Base-by-base conservation (phyloP, 2,113 vertebrate genomes). In the Charadrius vociferus region DNA sequence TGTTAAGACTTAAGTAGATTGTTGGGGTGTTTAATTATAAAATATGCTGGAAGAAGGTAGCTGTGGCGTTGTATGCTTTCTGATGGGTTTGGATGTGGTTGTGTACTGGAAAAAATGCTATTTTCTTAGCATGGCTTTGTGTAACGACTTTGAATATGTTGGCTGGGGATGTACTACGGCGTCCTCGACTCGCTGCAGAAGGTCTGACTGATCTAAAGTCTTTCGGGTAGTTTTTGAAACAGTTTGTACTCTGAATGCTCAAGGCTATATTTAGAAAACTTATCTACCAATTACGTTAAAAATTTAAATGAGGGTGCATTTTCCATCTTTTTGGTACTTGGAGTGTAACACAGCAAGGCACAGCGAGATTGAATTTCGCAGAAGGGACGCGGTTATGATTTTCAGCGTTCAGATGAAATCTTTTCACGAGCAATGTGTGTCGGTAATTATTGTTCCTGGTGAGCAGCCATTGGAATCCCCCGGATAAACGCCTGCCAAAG, bases 111-210 rank as follows among this genome's bases (percentile, higher is more conserved):
- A 50, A 55, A 39, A 34, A 2, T 3, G 1, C 18, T 15, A 0
- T 32, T 53, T 58, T 6, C 36, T 50, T 32, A 2, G 21, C 4
- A 0, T 14, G 58, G 3, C 19, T 22, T 14, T 22, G 14, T 3
- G 10, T 53, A 4, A 5, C 5, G 12, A 1, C 39, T 30, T n/a
- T 22, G 39, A 5, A 2, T 0, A 1, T 3, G 39, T 24, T n/a
- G 27, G 53, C 72, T 65, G 67, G 14, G 81, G 41, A 6, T 3
- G 24, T 3, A 0, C 30, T 6, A 1, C 1, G 53, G 27, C 30
- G 7, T 3, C 80, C 61, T 50, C 12, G 49, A 2, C 82, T n/a
- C 3, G 1, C 52, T 12, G 6, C 14, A 30, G 19, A 23, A 13
- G 2, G 2, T 6, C 49, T 26, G 87, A 2, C 56, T 58, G 41